Evolutionary conservation across 2,888 invertebrate species (phyloP), one percentile per base, ranked within the genome.

Genomic region (Tenthredo amoena): DNA sequence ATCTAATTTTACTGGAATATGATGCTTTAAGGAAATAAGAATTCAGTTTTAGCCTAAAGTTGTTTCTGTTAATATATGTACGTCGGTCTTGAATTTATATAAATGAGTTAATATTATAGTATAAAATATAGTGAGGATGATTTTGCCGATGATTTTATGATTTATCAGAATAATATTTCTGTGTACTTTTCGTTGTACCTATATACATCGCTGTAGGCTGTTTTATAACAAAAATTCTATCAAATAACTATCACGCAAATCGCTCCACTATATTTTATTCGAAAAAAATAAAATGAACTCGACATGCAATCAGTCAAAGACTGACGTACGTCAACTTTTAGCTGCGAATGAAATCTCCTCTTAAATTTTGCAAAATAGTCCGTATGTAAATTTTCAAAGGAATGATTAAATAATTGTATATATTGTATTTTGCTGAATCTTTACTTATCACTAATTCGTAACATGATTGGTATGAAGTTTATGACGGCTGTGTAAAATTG

Each of bases 401-500:
- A 81, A 62, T 37, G 55, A 77, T 77, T 77, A 55, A 77, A 76
- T 85, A 77, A 77, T 85, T 85, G 85, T 77, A 77, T 65, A 85
- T 85, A 85, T 76, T 85, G 79, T 79, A 85, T 79, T 77, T 77
- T 37, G 85, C 81, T 47, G 79, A 81, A 85, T 85, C 40, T 85
- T 85, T 77, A 81, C 85, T 72, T 85, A 85, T 85, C 85, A 85
- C 72, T 88, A 87, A 88, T 87, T 89, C 89, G 76, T 88, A 87
- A 83, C 40, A 83, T 83, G 68, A 89, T 89, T 88, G 87, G 89
- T 89, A 89, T 87, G 88, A 89, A 90, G 89, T 88, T 89, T 88
- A 87, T 87, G 87, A 90, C 88, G 90, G 90, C 90, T 90, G 90
- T 90, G 90, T 90, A 89, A 89, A 88, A 88, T 87, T 76, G 87